Evolutionary conservation across 2,888 invertebrate species (phyloP), one percentile per base, ranked within the genome.

Genomic region (Limnephilus marmoratus): DNA sequence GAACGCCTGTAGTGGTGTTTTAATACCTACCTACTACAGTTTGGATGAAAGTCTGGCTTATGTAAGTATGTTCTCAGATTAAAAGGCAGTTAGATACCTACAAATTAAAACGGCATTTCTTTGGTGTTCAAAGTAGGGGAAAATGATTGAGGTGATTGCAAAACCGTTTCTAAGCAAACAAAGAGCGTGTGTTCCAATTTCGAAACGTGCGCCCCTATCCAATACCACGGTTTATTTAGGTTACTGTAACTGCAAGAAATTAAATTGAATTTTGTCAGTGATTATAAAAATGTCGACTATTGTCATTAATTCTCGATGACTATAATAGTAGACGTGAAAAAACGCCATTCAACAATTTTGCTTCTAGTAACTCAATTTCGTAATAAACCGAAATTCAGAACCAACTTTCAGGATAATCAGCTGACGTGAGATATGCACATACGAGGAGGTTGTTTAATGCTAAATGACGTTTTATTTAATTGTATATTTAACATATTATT

Each of bases 161-260:
- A 49, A 37, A 86, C 86, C n/a, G 49, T 45, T 45, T 24, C 29
- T 13, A 12, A 49, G 49, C 86, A 86, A 86, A 86, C 86, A 86
- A 86, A 37, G 68, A 68, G 7, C 68, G 13, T 31, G 68, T 31
- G 88, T 80, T 31, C 34, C 80, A 68, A 88, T 88, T 80, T 53
- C 88, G 88, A 53, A 80, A 88, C 88, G 15, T 53, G 80, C 53
- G 80, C 88, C 88, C 88, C 88, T 88, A 88, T 88, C 15, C 53
- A 87, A 24, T 12, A n/a, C 29, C 4, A 15, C 3, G 45, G 86
- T 24, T 31, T 15, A 88, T 88, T 88, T 80, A 18, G 88, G 88
- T 88, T 88, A 88, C 34, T 37, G 11, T 80, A 80, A 37, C 11
- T 68, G 34, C 88, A 88, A n/a, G 45, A 86, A 86, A 49, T 29